These are phyloP conservation scores for Cherax destructor DNA, from an alignment of 1,140 invertebrate species.

Conservation along the genomic window DNA sequence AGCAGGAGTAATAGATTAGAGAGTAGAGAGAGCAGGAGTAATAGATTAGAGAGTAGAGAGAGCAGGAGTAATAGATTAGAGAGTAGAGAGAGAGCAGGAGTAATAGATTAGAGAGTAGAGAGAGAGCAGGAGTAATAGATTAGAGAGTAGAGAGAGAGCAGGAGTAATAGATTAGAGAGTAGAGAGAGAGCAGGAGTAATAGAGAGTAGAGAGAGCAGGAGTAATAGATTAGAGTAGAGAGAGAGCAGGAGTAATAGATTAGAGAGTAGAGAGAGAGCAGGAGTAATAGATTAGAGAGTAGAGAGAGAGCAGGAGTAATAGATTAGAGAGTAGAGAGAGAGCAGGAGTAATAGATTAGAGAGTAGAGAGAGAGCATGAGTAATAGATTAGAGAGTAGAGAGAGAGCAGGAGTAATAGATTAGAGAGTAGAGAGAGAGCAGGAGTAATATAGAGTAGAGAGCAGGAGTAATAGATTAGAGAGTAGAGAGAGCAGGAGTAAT, in stretches of 20 bases:
- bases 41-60: not conserved
- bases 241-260: not conserved
- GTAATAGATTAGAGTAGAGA: not conserved
- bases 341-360: not conserved
- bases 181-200: not conserved
- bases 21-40: conserved; percentile 7
- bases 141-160: not conserved
- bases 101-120: not conserved
- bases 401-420: too few relatives aligned
- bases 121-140: not conserved
- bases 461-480: not conserved
- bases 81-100: not conserved
- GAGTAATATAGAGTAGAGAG: not conserved
- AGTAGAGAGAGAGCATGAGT: not conserved
- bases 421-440: too few relatives aligned
- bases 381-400: too few relatives aligned
- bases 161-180: not conserved
- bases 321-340: too few relatives aligned
- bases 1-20: too few relatives aligned
- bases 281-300: not conserved
- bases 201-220: too few relatives aligned
- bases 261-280: not conserved
- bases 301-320: too few relatives aligned
- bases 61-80: not conserved
- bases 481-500: too few relatives aligned